Evolutionary conservation across 2,797 vertebrate species (phyloP).

Genomic region (Alauda arvensis): DNA sequence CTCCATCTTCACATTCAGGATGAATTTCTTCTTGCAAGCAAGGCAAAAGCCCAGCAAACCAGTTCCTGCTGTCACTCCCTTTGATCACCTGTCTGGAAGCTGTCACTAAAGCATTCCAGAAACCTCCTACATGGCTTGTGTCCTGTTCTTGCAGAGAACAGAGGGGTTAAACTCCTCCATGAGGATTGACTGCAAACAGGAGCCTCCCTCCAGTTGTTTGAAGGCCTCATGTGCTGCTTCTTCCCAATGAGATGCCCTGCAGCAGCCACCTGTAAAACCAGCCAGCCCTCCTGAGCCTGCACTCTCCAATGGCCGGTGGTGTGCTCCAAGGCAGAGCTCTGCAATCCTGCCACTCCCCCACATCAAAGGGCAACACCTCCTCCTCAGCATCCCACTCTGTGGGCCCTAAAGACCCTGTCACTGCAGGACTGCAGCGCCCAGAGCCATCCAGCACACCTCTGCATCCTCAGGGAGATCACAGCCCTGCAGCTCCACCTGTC

Average conservation of each 20-base stretch:
- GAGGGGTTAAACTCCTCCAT: not conserved
- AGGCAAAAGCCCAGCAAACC: not conserved
- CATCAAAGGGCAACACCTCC: not conserved
- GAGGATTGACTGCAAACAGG: rapidly evolving
- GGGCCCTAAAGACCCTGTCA: not conserved
- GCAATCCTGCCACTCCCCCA: not conserved
- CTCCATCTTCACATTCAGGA: not conserved
- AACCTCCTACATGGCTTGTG: not conserved
- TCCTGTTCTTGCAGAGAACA: not conserved
- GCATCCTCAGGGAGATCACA: not conserved
- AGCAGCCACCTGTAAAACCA: not conserved
- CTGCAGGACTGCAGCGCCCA: not conserved
- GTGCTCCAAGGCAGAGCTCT: not conserved
- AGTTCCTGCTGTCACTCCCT: not conserved
- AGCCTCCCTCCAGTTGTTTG: not conserved
- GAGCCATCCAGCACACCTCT: not conserved
- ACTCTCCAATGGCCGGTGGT: not conserved
- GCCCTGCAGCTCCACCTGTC: not conserved
- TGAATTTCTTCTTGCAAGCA: not conserved
- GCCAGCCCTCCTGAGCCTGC: not conserved
- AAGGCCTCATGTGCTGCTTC: not conserved
- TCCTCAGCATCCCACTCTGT: not conserved
- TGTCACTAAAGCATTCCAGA: not conserved
- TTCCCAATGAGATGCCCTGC: not conserved
- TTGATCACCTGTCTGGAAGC: not conserved